These are phyloP conservation scores for Teleogryllus occipitalis DNA, from an alignment of 1,140 invertebrate species.

Conservation along the genomic window DNA sequence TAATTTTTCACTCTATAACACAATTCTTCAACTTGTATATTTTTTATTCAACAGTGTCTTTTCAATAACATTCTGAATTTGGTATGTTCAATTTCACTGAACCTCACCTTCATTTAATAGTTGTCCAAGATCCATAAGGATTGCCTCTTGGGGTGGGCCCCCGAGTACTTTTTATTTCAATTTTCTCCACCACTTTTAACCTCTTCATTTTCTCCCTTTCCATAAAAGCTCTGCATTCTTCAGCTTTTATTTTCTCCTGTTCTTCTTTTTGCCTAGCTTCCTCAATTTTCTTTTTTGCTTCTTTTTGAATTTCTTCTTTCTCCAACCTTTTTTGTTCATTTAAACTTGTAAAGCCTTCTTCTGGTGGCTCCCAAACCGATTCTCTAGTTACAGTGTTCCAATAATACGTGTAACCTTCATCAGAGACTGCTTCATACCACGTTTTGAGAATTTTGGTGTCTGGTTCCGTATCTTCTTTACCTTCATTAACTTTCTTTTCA, in stretches of 20 bases:
- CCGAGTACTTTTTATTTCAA: neutral
- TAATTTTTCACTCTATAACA: too few species aligned
- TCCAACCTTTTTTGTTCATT: slow-evolving; percentile 48
- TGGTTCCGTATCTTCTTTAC: slow-evolving; percentile 20
- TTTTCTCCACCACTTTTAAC: slow-evolving; percentile 27
- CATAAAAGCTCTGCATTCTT: slow-evolving; percentile 33
- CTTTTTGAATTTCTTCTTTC: slow-evolving; percentile 37
- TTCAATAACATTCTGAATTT: too few species aligned
- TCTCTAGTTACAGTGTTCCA: slow-evolving; percentile 74
- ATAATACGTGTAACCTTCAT: slow-evolving; percentile 67
- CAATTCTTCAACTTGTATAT: too few species aligned
- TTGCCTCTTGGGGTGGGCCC: neutral
- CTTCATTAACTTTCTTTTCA: slow-evolving; percentile 25
- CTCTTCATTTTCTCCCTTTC: slow-evolving; percentile 31
- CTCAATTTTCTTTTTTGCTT: slow-evolving; percentile 31
- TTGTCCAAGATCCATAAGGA: neutral
- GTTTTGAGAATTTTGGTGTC: slow-evolving; percentile 21
- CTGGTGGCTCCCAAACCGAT: slow-evolving; percentile 54
- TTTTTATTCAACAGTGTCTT: too few species aligned
- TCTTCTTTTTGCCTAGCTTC: slow-evolving; percentile 30
- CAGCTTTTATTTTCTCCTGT: slow-evolving; percentile 38
- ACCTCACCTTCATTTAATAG: neutral
- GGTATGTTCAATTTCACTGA: too few species aligned
- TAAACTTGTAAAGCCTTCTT: slow-evolving; percentile 53
- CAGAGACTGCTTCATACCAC: slow-evolving; percentile 63